These are phyloP conservation scores for Melanotaenia parkinsoni DNA, from an alignment of 2,797 vertebrate species.

Conservation along the genomic window DNA sequence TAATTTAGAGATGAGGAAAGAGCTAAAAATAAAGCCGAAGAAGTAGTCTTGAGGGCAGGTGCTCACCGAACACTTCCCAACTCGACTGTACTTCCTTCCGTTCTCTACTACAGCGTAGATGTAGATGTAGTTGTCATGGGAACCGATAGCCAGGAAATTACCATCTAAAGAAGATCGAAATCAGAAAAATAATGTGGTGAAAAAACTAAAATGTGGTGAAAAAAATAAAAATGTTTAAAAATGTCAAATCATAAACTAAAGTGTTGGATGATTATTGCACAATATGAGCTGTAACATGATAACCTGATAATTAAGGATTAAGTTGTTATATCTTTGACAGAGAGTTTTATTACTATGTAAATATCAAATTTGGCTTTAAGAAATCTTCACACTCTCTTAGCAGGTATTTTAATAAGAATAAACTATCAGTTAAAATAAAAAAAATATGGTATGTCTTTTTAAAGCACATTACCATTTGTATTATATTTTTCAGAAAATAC, in stretches of 20 bases:
- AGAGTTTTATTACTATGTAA: not conserved
- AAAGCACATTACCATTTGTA: not conserved
- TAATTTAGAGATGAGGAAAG: constrained; percentile 3
- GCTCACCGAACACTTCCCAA: constrained; percentile 97
- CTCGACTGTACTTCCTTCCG: constrained; percentile 93
- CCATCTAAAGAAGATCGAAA: constrained; percentile 84
- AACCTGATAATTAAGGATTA: not conserved
- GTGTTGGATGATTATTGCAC: not conserved
- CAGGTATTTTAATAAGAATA: not conserved
- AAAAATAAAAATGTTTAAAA: not conserved
- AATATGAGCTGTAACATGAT: not conserved
- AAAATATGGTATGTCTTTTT: not conserved
- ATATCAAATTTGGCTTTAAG: not conserved
- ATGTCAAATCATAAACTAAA: not conserved
- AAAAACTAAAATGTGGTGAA: too few relatives aligned
- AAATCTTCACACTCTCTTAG: not conserved
- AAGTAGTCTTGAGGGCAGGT: constrained; percentile 11
- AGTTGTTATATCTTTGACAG: not conserved
- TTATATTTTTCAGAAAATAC: not conserved
- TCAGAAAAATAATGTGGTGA: constrained; percentile 15
- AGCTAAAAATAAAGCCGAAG: constrained; percentile 50
- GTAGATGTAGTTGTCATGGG: constrained; percentile 99
- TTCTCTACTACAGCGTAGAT: constrained; percentile 94
- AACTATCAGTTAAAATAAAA: not conserved
- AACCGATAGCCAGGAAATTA: constrained; percentile 96